Conservation (phyloP, 2,797 vertebrate genomes). For the Crocidura indochinensis region DNA sequence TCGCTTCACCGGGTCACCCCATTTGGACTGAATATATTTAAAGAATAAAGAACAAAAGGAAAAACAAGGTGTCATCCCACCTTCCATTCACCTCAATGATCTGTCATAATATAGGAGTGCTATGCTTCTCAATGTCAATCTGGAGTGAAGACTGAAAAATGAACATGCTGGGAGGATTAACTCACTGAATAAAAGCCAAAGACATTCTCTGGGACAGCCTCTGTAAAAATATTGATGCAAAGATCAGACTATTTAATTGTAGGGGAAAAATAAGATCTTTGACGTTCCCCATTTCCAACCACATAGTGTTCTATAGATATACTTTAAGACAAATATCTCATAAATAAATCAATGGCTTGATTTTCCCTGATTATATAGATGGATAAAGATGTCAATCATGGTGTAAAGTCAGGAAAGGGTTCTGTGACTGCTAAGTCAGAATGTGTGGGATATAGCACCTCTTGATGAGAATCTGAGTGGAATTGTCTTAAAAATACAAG, state of each 20-base stretch:
- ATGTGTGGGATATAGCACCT: not conserved
- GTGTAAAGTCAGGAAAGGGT: not conserved
- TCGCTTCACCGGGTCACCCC: not conserved
- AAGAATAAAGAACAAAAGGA: constrained; percentile 30
- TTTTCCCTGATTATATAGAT: constrained; percentile 49
- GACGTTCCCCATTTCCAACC: constrained; percentile 1
- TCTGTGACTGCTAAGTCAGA: not conserved
- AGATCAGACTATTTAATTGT: not conserved
- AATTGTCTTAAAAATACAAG: constrained; percentile 31
- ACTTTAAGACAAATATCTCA: constrained; percentile 11
- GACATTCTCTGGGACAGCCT: not conserved
- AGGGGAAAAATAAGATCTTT: constrained; percentile 30
- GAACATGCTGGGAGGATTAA: constrained; percentile 27
- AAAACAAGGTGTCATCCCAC: constrained; percentile 44
- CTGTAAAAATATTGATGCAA: constrained; percentile 68
- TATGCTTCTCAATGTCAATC: constrained; percentile 45
- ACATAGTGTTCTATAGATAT: not conserved
- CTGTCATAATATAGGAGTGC: constrained; percentile 62
- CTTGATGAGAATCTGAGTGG: constrained; percentile 30
- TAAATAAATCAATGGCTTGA: constrained; percentile 5
- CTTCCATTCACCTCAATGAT: constrained; percentile 40
- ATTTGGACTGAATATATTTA: constrained; percentile 55
- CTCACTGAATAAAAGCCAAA: constrained; percentile 32
- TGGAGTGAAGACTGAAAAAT: not conserved
- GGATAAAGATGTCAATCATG: constrained; percentile 24